phyloP scores from a whole-genome alignment of 1,140 invertebrate genomes.

The Trichoplusia ni region DNA sequence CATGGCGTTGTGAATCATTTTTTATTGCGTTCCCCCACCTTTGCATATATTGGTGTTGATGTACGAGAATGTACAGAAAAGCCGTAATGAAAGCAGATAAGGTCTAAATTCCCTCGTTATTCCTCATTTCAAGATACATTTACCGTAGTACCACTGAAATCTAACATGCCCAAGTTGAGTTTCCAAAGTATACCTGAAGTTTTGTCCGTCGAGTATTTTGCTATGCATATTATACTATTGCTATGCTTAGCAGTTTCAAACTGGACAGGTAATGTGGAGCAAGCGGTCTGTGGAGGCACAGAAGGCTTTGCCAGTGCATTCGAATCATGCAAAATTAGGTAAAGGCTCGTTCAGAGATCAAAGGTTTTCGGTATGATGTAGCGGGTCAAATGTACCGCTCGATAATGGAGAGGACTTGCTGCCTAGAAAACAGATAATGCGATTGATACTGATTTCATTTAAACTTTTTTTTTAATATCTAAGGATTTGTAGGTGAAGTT shows the following conservation, averaged over 20 bases:
- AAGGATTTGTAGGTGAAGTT: too few relatives aligned
- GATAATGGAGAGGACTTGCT: too few relatives aligned
- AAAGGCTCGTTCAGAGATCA: not conserved
- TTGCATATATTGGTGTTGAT: not conserved
- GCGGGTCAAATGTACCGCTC: too few relatives aligned
- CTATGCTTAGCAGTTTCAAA: slow-evolving; percentile 7
- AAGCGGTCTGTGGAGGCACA: not conserved
- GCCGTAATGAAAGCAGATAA: not conserved
- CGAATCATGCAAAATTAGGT: not conserved
- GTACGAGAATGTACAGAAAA: not conserved
- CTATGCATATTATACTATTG: slow-evolving; percentile 9
- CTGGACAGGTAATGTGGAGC: slow-evolving; percentile 7
- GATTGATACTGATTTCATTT: too few relatives aligned
- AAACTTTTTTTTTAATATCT: too few relatives aligned
- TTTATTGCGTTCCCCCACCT: slow-evolving; percentile 8
- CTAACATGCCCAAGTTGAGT: not conserved
- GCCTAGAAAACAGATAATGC: too few relatives aligned
- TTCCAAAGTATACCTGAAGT: not conserved
- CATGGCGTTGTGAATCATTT: slow-evolving; percentile 2
- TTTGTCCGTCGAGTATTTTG: not conserved
- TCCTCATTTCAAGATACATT: not conserved
- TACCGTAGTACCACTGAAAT: not conserved
- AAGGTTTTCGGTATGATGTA: too few relatives aligned
- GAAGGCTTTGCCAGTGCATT: not conserved
- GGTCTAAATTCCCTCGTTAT: not conserved